Evolutionary conservation across 35 echinoderm and acorn worm species (phyloP).

Genomic region (Hemicentrotus pulcherrimus): DNA sequence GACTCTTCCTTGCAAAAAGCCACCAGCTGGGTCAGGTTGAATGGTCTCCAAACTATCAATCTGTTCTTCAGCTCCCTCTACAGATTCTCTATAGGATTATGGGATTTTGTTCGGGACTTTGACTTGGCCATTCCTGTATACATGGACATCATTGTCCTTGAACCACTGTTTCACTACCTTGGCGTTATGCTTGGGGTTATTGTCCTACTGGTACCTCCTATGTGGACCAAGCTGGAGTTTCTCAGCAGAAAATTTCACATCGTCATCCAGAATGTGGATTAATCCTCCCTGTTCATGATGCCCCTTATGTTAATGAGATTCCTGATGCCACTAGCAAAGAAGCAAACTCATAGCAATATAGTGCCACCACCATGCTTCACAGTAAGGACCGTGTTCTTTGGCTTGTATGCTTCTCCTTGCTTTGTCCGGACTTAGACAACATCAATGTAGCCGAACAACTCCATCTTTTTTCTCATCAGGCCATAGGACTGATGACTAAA

Average conservation of each 20-base stretch:
- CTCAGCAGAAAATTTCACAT: neutral
- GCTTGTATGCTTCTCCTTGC: neutral
- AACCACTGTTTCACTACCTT: conserved; percentile 28
- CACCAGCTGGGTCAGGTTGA: neutral
- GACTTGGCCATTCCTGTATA: neutral
- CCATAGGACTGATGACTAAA: neutral
- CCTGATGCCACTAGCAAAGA: neutral
- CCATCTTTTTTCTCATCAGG: neutral
- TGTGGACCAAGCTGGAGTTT: neutral
- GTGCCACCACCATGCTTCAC: neutral
- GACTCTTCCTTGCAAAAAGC: neutral
- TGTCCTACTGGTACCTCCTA: neutral
- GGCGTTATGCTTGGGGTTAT: neutral
- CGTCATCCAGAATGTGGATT: neutral
- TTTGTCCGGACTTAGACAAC: neutral
- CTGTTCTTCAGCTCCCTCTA: neutral
- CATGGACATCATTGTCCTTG: neutral
- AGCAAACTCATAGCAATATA: no score
- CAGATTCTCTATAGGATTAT: conserved; percentile 16
- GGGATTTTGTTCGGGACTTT: neutral
- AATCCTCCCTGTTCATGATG: conserved; percentile 21
- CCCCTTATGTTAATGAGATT: neutral
- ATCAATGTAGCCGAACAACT: no score
- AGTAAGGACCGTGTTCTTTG: neutral
- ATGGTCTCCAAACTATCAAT: neutral